phyloP scores from a whole-genome alignment of 2,113 vertebrate species.

The Chionodraco myersi region DNA sequence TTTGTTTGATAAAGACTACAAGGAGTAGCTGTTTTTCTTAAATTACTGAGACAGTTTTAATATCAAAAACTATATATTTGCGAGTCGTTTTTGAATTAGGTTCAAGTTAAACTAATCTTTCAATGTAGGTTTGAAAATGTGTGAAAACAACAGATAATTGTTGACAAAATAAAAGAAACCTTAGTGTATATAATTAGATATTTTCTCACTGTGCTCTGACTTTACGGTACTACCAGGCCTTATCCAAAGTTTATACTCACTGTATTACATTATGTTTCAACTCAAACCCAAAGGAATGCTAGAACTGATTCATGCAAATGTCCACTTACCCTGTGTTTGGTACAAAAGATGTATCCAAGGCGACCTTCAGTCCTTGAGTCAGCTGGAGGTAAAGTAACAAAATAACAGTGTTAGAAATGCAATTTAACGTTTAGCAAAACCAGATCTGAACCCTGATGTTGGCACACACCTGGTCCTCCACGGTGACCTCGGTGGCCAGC shows the following conservation, averaged over 20 bases:
- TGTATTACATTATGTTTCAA: background rate
- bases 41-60: too few relatives aligned
- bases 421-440: background rate
- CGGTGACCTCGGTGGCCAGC: slow-evolving; percentile 88
- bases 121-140: background rate
- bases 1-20: background rate
- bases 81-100: background rate
- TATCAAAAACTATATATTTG: background rate
- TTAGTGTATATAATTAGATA: background rate
- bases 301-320: background rate
- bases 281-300: background rate
- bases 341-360: slow-evolving; percentile 94
- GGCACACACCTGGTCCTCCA: slow-evolving; percentile 91
- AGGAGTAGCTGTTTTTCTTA: background rate
- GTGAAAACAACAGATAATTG: background rate
- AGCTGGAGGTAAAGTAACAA: slow-evolving; percentile 80
- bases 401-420: background rate
- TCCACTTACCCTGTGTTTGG: slow-evolving; percentile 94
- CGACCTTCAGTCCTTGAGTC: slow-evolving; percentile 91
- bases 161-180: background rate
- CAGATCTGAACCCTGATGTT: background rate
- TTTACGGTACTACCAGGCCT: too few relatives aligned
- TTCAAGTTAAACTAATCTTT: background rate
- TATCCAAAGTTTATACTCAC: too few relatives aligned
- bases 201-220: background rate